Base-by-base conservation (phyloP, 2,888 invertebrate genomes). In the Ophraella communa region DNA sequence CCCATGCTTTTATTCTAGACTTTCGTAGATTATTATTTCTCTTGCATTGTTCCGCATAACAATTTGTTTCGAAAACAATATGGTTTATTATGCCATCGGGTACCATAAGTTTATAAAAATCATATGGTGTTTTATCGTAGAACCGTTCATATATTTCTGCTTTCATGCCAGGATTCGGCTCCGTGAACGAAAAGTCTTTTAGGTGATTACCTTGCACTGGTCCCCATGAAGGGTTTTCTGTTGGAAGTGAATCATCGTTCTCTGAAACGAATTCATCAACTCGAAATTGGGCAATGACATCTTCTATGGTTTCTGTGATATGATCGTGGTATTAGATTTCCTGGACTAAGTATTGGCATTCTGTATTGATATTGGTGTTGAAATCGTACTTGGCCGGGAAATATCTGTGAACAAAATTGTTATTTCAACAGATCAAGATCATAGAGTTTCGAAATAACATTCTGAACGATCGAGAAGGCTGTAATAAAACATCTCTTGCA, bases 1-100 rank as follows among this genome's bases (percentile, higher is more conserved):
- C 20, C 35, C 55, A 42, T 23, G 14, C n/a, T 55, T 55, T 55
- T 39, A 55, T 42, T 51, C 14, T 54, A 8, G 59, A 61, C 51
- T 61, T 61, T 64, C 42, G 44, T 52, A 62, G 24, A 42, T 44
- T 54, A 21, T 49, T 59, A 35, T 51, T 24, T 64, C 49, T 30
- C 52, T 57, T 62, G 53, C 35, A 35, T 35, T 35, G 35, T 35
- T 35, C n/a, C 11, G n/a, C 35, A 35, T 14, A 35, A n/a, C 35
- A n/a, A 35, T 35, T 35, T 35, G 35, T 35, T 35, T 35, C 35
- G 10, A 30, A 11, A 30, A 30, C 30, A 30, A 10, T 27, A 27
- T 27, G 27, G 27, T 10, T 27, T 27, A 27, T 27, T 7, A 27
- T 27, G 27, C 10, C 27, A 27, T 27, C 8, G 27, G 27, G 7